Conservation (phyloP, 2,797 vertebrate genomes). For the Vultur gryphus region DNA sequence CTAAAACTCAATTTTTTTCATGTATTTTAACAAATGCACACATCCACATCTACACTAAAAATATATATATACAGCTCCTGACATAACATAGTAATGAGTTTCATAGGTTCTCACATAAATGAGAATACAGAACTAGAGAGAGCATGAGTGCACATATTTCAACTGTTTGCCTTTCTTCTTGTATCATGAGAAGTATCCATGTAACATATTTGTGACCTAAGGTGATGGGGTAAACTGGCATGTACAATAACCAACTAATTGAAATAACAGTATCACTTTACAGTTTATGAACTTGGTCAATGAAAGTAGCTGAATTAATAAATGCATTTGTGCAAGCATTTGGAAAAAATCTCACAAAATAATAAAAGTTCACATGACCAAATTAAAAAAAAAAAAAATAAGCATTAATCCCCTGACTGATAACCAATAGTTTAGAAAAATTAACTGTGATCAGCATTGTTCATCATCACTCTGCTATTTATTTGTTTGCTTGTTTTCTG, state of each 20-base stretch:
- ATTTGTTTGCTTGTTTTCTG: neutral
- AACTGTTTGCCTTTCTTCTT: neutral
- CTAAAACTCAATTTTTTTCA: neutral
- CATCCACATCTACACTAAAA: neutral
- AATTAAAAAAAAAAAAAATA: neutral
- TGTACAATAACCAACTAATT: neutral
- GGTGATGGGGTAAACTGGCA: neutral
- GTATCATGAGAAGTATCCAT: neutral
- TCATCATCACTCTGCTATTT: neutral
- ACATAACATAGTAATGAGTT: neutral
- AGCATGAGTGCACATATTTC: neutral
- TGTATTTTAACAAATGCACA: neutral
- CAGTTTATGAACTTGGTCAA: neutral
- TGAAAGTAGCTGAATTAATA: neutral
- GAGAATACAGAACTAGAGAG: neutral
- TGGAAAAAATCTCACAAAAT: neutral
- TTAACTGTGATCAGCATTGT: neutral
- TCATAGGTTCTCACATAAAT: neutral
- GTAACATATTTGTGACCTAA: neutral
- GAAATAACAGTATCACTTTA: neutral
- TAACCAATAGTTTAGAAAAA: neutral
- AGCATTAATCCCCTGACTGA: neutral
- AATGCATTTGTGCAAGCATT: neutral
- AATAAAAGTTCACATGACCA: neutral
- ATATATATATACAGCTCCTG: neutral